These are phyloP conservation scores for Botia kubotai DNA, from an alignment of 2,797 vertebrate species.

Conservation along the genomic window DNA sequence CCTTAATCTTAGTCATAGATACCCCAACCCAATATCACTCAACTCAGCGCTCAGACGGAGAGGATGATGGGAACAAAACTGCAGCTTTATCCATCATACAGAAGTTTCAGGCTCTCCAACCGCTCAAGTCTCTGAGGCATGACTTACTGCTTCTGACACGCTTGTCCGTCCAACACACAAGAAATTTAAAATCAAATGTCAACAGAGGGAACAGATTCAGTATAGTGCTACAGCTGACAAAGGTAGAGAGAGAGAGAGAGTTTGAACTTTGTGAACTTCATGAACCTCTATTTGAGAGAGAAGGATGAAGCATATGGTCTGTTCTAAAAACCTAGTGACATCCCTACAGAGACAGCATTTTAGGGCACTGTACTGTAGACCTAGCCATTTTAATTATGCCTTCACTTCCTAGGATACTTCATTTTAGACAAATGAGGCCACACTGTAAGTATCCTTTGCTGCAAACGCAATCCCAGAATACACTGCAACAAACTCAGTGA, in stretches of 20 bases:
- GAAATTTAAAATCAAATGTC: constrained; percentile 48
- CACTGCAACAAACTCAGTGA: no score
- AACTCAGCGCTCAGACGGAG: constrained; percentile 23
- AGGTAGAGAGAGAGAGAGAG: constrained; percentile 17
- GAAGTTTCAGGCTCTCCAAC: constrained; percentile 22
- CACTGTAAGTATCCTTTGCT: background rate
- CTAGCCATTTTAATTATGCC: no score
- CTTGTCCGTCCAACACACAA: constrained; percentile 35
- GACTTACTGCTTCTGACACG: constrained; percentile 12
- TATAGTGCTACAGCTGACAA: background rate
- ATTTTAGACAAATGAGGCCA: background rate
- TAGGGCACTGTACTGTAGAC: no score
- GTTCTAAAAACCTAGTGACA: background rate
- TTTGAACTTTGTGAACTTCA: background rate
- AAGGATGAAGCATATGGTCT: background rate
- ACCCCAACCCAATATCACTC: constrained; percentile 28
- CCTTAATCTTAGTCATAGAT: constrained; percentile 43
- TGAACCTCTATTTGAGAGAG: background rate
- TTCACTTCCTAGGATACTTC: background rate
- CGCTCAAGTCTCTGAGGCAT: constrained; percentile 32
- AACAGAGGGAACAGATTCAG: constrained; percentile 9
- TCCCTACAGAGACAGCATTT: no score
- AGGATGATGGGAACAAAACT: constrained; percentile 32
- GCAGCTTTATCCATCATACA: constrained; percentile 44
- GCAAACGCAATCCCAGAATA: no score